These are phyloP conservation scores for Menidia beryllina DNA, from an alignment of 2,113 vertebrate genomes.

Conservation along the genomic window DNA sequence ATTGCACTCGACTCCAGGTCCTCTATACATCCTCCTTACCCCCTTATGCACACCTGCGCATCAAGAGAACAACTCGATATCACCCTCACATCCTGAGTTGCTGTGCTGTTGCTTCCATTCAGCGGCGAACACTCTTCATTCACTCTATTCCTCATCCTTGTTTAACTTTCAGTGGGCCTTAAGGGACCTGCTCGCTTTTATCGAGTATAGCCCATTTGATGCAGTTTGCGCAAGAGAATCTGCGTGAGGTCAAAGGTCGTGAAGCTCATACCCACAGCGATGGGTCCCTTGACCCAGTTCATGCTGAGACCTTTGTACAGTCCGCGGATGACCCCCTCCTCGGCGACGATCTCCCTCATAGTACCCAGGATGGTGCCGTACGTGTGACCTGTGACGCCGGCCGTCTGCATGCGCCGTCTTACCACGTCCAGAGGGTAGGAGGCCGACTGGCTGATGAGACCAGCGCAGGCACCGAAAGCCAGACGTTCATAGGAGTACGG, in stretches of 20 bases:
- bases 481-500: constrained; percentile 91
- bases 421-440: constrained; percentile 98
- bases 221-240: constrained; percentile 89
- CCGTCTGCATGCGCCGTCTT: constrained; percentile 96
- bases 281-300: constrained; percentile 99
- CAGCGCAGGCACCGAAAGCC: constrained; percentile 92
- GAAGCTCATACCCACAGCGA: constrained; percentile 98
- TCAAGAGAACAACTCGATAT: constrained; percentile 18
- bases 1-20: constrained; percentile 66
- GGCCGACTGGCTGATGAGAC: constrained; percentile 92
- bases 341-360: constrained; percentile 87
- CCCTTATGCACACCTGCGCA: constrained; percentile 21
- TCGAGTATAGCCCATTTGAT: constrained; percentile 75
- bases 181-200: constrained; percentile 35
- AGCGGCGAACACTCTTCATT: constrained; percentile 2
- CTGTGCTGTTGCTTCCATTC: constrained; percentile 28
- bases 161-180: not conserved
- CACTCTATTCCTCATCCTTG: not conserved
- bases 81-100: constrained; percentile 43
- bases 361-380: constrained; percentile 89
- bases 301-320: constrained; percentile 99
- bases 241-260: constrained; percentile 97
- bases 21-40: constrained; percentile 9
- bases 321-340: constrained; percentile 90
- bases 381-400: constrained; percentile 89